Evolutionary conservation across 1,140 invertebrate species (phyloP), one percentile per base, ranked within the genome.

Genomic region (Pissodes strobi): DNA sequence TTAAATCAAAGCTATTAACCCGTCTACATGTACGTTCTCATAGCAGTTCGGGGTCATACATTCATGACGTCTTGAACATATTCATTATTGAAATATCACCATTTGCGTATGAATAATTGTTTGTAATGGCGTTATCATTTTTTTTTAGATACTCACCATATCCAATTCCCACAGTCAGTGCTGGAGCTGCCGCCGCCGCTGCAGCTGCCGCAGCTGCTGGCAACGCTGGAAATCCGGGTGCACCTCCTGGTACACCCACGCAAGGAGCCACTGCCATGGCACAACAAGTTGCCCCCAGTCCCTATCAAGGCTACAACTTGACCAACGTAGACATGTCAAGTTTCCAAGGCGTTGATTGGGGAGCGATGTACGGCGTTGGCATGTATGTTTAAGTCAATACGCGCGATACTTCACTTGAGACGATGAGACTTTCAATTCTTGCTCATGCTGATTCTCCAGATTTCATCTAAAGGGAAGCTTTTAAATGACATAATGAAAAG

Each of bases 281-380:
- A 1, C 82, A 82, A 1, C 80, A 83, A 4, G 80, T 79, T 0
- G 85, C 87, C 38, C 87, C 86, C 65, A 88, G 89, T 69, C 84
- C 85, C n/a, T 87, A 88, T 70, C 88, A 91, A 70, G 89, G 90
- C 13, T 92, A 93, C 79, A 87, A 90, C 69, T 84, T 93, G 48
- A 88, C 91, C 73, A 92, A 92, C 76, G 90, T 93, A 48, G 91
- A 93, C 79, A 93, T 93, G 91, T 90, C 90, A 39, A 91, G 90
- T 74, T 93, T 93, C 84, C 91, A 93, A 78, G 90, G 90, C 39
- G 89, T 93, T 65, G 92, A 93, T 79, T 93, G 92, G 92, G 86
- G 88, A 68, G 88, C 89, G 71, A 91, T 93, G 89, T 93, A 93
- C 78, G 90, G 91, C 68, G 90, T 93, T 83, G 90, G 90, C 73